These are phyloP conservation scores for Rotaria sp. DNA, from an alignment of 2,888 invertebrate species.

Conservation along the genomic window DNA sequence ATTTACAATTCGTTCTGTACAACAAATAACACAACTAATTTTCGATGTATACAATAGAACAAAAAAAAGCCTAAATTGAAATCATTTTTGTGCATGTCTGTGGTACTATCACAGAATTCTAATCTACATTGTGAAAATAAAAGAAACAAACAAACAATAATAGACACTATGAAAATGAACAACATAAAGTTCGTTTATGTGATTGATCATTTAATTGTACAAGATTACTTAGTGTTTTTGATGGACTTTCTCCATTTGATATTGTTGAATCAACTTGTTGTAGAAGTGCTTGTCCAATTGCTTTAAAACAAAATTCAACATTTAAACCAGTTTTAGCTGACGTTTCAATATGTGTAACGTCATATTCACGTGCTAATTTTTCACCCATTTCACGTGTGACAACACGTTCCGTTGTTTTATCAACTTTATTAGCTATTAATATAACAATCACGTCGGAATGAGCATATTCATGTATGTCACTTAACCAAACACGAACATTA, in stretches of 20 bases:
- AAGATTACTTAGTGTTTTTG: conserved; percentile 1
- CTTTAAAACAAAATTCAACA: conserved; percentile 84
- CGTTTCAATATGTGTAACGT: conserved; percentile 90
- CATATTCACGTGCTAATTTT: conserved; percentile 77
- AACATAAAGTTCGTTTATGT: neutral
- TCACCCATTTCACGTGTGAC: conserved; percentile 80
- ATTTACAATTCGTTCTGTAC: neutral
- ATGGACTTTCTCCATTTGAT: neutral
- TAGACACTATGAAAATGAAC: conserved; percentile 6
- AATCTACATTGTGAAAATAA: neutral
- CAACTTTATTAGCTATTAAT: conserved; percentile 67
- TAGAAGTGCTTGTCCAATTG: conserved; percentile 61
- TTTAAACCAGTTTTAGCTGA: conserved; percentile 92
- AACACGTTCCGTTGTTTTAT: conserved; percentile 67
- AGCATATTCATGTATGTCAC: conserved; percentile 85
- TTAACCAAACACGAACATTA: conserved; percentile 88
- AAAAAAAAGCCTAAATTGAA: neutral
- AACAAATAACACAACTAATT: neutral
- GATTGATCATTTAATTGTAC: conserved; percentile 29
- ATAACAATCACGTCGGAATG: conserved; percentile 89
- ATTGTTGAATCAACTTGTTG: neutral
- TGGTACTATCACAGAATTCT: neutral
- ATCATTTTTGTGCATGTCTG: neutral
- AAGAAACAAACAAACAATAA: neutral
- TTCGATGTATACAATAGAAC: conserved; percentile 18